Percentiles rank a stretch among this genome's conserved stretches.
Evolutionary conservation across 1,140 invertebrate genomes (phyloP).

Genomic region (Hermetia illucens): DNA sequence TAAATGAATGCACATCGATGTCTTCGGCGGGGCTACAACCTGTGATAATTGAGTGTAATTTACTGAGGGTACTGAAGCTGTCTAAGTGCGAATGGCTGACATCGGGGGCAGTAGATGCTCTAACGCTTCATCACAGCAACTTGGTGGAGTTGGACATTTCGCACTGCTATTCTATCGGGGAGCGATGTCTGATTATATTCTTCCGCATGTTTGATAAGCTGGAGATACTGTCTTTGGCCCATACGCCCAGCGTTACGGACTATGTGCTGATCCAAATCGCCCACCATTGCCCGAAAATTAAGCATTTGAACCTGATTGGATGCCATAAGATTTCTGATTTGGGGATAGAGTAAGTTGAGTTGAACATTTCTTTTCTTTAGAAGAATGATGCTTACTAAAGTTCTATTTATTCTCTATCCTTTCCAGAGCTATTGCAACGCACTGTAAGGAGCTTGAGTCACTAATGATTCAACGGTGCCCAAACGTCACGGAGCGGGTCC

Average conservation of each 20-base stretch:
- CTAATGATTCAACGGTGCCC: constrained; percentile 33
- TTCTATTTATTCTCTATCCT: neutral
- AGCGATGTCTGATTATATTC: constrained; percentile 38
- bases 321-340: constrained; percentile 39
- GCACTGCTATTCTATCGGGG: constrained; percentile 35
- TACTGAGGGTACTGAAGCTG: constrained; percentile 35
- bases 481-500: constrained; percentile 36
- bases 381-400: neutral
- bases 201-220: constrained; percentile 37
- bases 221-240: constrained; percentile 35
- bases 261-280: constrained; percentile 37
- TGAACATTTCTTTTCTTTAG: constrained; percentile 11
- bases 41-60: constrained; percentile 37
- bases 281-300: constrained; percentile 34
- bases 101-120: constrained; percentile 37
- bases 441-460: constrained; percentile 32
- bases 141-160: constrained; percentile 41
- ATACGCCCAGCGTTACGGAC: constrained; percentile 38
- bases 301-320: constrained; percentile 37
- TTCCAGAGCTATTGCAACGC: constrained; percentile 34
- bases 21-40: constrained; percentile 39
- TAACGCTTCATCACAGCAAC: constrained; percentile 35
- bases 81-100: constrained; percentile 38
- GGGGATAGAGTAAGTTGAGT: constrained; percentile 35
- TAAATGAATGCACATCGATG: constrained; percentile 38